Conservation (phyloP, 2,888 invertebrate species). For the Barypeithes pellucidus region DNA sequence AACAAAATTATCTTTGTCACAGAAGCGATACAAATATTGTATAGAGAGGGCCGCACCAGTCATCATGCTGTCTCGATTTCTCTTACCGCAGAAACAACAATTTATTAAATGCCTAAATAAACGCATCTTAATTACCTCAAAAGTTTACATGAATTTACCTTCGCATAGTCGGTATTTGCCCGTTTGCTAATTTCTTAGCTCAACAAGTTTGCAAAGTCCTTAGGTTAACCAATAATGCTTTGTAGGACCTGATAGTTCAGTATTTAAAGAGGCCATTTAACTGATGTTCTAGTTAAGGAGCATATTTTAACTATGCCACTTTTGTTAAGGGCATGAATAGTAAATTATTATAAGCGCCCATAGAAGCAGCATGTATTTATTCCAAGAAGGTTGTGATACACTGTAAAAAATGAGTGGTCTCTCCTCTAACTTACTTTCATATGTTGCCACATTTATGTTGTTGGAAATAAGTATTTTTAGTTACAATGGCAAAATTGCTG, state of each 20-base stretch:
- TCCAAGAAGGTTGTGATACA: no score
- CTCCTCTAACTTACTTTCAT: no score
- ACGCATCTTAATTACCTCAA: constrained; percentile 2
- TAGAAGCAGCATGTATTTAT: no score
- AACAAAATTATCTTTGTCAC: no score
- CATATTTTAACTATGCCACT: neutral
- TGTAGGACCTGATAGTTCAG: constrained; percentile 21
- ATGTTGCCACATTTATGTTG: no score
- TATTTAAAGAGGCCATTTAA: constrained; percentile 18
- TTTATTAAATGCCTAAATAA: neutral
- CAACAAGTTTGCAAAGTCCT: constrained; percentile 35
- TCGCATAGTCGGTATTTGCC: neutral
- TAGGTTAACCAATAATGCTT: constrained; percentile 36
- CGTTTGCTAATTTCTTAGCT: constrained; percentile 35
- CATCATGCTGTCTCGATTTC: no score
- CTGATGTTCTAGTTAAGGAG: constrained; percentile 10
- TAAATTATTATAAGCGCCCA: no score
- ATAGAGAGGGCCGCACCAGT: no score
- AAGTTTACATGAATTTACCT: constrained; percentile 5
- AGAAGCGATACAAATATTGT: no score
- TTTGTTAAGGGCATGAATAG: neutral
- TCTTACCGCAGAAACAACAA: neutral
- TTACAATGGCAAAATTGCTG: no score
- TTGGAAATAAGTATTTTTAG: no score
- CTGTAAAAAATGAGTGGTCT: no score